Evolutionary conservation across 2,797 vertebrate species (phyloP).

Genomic region (Cottoperca gobio): DNA sequence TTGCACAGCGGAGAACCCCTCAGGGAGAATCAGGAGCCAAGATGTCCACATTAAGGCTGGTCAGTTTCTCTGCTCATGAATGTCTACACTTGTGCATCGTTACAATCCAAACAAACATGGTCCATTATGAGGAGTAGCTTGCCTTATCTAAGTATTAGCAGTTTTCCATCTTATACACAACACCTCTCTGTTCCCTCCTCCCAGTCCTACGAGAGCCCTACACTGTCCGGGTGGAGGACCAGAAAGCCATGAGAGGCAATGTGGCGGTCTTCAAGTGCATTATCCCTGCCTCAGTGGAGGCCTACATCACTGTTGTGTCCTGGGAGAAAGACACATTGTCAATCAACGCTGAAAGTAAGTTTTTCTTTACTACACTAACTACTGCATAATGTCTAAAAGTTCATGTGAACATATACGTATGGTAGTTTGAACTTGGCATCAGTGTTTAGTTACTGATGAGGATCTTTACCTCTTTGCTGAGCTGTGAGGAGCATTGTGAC

Average conservation of each 20-base stretch:
- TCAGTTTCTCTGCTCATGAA: constrained; percentile 78
- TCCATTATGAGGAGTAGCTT: background rate
- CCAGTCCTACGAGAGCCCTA: constrained; percentile 99
- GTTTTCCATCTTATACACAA: constrained; percentile 8
- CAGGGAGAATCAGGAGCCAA: constrained; percentile 99
- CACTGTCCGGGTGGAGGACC: constrained; percentile 99
- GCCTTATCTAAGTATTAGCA: background rate
- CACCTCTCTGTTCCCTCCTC: constrained; percentile 59
- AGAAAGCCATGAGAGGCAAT: constrained; percentile 99
- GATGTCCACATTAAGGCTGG: constrained; percentile 99
- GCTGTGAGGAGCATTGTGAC: constrained; percentile 14
- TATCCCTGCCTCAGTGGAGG: constrained; percentile 99
- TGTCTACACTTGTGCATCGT: constrained; percentile 7
- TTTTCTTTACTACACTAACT: background rate
- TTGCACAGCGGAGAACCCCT: constrained; percentile 99
- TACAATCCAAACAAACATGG: constrained; percentile 2
- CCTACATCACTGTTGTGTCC: constrained; percentile 95
- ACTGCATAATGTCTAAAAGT: background rate
- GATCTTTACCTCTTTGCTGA: constrained; percentile 1
- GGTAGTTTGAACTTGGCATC: background rate
- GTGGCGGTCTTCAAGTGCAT: constrained; percentile 99
- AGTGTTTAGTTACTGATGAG: background rate
- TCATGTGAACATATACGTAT: background rate
- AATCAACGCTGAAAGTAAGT: constrained; percentile 94
- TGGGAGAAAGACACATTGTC: constrained; percentile 98